These are phyloP conservation scores for Parnassius glacialis DNA, from an alignment of 2,888 invertebrate species.

Conservation along the genomic window DNA sequence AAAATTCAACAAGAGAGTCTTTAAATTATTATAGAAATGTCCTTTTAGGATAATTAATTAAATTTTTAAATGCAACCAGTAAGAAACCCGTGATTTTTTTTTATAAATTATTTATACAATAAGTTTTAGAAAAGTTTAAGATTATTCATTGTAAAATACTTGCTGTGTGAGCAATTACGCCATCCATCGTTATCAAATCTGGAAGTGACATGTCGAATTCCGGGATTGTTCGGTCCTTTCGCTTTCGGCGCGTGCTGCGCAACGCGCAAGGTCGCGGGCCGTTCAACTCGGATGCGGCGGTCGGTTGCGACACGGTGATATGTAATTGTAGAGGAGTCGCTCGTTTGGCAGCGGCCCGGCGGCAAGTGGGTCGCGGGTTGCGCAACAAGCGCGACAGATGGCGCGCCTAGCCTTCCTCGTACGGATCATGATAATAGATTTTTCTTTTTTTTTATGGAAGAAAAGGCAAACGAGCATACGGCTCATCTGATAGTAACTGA, in stretches of 20 bases:
- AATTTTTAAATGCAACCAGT: too few species aligned
- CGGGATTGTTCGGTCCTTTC: constrained; percentile 68
- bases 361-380: constrained; percentile 74
- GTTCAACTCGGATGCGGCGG: constrained; percentile 81
- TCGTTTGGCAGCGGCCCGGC: constrained; percentile 75
- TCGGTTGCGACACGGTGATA: constrained; percentile 77
- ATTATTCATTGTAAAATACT: too few species aligned
- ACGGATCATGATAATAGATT: constrained; percentile 21
- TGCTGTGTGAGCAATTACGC: not conserved
- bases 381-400: constrained; percentile 75
- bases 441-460: too few species aligned
- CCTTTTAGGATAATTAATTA: too few species aligned
- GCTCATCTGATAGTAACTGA: too few species aligned
- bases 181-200: not conserved
- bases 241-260: constrained; percentile 74
- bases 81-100: too few species aligned
- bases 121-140: too few species aligned
- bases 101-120: too few species aligned
- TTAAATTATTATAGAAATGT: too few species aligned
- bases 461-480: too few species aligned
- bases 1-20: too few species aligned
- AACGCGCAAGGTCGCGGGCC: constrained; percentile 78
- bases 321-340: constrained; percentile 78
- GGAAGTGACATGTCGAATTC: constrained; percentile 43
- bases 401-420: constrained; percentile 72